Evolutionary conservation across 2,888 invertebrate genomes (phyloP).

Genomic region (Ganaspis brasiliensis): DNA sequence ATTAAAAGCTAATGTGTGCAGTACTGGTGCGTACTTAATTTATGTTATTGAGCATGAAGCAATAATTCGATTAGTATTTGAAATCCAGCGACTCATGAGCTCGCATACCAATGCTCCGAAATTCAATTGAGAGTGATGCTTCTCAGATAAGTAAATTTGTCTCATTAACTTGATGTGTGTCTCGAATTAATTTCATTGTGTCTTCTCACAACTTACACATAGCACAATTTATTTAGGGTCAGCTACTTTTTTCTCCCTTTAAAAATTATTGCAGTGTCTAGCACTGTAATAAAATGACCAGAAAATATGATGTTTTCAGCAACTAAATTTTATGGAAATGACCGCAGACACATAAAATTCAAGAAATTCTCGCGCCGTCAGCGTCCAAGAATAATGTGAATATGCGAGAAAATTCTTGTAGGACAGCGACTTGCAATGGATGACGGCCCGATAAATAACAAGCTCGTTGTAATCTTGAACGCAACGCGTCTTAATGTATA

Average conservation of each 20-base stretch:
- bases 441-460: conserved; percentile 52
- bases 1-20: conserved; percentile 1
- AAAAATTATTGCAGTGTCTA: background rate
- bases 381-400: conserved; percentile 21
- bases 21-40: background rate
- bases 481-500: conserved; percentile 48
- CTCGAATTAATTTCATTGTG: background rate
- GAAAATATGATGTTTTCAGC: conserved; percentile 18
- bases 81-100: conserved; percentile 38
- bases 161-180: background rate
- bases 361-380: conserved; percentile 32
- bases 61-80: conserved; percentile 52
- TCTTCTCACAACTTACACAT: background rate
- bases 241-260: background rate
- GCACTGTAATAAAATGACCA: background rate
- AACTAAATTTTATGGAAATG: conserved; percentile 14
- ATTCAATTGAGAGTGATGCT: conserved; percentile 46
- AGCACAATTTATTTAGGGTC: background rate
- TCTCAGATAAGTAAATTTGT: conserved; percentile 11
- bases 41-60: background rate
- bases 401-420: conserved; percentile 55
- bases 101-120: conserved; percentile 53
- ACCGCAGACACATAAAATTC: conserved; percentile 20
- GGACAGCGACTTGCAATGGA: conserved; percentile 52
- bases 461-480: conserved; percentile 56